Percentiles rank a stretch among this genome's conserved stretches.
Evolutionary conservation across 2,113 vertebrate species (phyloP).

Genomic region (Falco punctatus): DNA sequence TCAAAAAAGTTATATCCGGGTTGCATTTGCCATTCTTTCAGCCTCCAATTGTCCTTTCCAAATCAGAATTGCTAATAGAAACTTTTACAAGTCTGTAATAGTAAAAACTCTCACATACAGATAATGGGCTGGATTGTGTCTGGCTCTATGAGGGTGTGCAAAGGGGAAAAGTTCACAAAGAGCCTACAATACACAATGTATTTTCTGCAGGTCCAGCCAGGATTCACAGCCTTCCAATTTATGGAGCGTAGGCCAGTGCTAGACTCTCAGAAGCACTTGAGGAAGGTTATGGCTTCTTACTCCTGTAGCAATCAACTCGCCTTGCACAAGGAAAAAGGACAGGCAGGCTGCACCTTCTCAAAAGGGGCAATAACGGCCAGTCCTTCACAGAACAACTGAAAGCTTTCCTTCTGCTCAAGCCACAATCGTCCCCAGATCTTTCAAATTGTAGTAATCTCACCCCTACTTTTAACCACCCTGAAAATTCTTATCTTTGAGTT

Average conservation of each 20-base stretch:
- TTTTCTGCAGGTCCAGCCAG: not conserved
- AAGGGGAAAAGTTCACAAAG: not conserved
- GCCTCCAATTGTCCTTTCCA: constrained; percentile 45
- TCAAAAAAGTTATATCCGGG: constrained; percentile 59
- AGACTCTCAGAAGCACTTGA: not conserved
- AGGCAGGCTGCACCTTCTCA: not conserved
- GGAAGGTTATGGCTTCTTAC: not conserved
- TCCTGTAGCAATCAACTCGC: not conserved
- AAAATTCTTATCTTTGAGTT: not conserved
- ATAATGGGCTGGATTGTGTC: constrained; percentile 37
- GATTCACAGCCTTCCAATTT: constrained; percentile 23
- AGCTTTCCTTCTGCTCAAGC: not conserved
- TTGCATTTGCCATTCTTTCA: constrained; percentile 61
- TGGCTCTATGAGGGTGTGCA: constrained; percentile 10
- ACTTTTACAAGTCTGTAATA: constrained; percentile 21
- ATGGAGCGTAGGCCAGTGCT: not conserved
- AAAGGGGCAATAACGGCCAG: not conserved
- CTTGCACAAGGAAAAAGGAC: not conserved
- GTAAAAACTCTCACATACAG: constrained; percentile 9
- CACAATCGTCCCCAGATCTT: not conserved
- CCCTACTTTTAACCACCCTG: not conserved
- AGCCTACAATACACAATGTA: not conserved
- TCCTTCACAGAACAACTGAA: not conserved
- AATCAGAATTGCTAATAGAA: constrained; percentile 65
- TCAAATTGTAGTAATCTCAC: not conserved